phyloP scores from a whole-genome alignment of 2,888 invertebrate species.

The Heliconius sara region DNA sequence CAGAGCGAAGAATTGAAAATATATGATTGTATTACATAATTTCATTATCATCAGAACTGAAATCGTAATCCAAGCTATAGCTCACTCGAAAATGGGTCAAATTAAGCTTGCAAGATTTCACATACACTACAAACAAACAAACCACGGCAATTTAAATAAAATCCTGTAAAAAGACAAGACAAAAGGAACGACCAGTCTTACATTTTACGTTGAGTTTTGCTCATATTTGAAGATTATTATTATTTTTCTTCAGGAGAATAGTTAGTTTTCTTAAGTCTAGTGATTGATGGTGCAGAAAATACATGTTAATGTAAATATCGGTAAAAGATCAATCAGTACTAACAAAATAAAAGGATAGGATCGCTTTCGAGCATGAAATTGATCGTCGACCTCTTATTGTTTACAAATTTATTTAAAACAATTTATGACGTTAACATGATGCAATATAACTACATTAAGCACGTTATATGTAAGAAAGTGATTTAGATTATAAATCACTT shows the following conservation, averaged over 20 bases:
- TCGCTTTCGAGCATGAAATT: conserved; percentile 11
- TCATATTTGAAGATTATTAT: not conserved
- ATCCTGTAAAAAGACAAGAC: too few relatives aligned
- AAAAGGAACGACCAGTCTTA: too few relatives aligned
- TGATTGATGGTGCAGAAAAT: conserved; percentile 27
- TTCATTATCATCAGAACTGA: too few relatives aligned
- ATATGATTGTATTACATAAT: too few relatives aligned
- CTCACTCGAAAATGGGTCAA: too few relatives aligned
- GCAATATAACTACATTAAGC: too few relatives aligned
- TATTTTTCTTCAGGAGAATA: not conserved
- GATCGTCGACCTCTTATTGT: conserved; percentile 35
- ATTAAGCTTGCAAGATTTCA: too few relatives aligned
- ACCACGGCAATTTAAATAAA: too few relatives aligned
- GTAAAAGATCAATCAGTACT: conserved; percentile 29
- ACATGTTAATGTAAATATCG: not conserved
- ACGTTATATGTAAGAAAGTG: not conserved
- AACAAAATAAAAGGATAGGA: conserved; percentile 9
- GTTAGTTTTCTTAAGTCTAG: not conserved
- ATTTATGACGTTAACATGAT: not conserved
- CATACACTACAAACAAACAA: too few relatives aligned
- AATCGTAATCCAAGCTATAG: too few relatives aligned
- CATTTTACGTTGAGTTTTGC: not conserved
- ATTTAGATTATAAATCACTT: not conserved
- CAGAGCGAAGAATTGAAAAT: too few relatives aligned
- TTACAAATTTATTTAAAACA: not conserved